A percentile compares a stretch with the other conserved stretches of the same genome.
These are phyloP conservation scores for Holacanthus passer DNA, from an alignment of 2,113 vertebrate genomes.

Conservation along the genomic window DNA sequence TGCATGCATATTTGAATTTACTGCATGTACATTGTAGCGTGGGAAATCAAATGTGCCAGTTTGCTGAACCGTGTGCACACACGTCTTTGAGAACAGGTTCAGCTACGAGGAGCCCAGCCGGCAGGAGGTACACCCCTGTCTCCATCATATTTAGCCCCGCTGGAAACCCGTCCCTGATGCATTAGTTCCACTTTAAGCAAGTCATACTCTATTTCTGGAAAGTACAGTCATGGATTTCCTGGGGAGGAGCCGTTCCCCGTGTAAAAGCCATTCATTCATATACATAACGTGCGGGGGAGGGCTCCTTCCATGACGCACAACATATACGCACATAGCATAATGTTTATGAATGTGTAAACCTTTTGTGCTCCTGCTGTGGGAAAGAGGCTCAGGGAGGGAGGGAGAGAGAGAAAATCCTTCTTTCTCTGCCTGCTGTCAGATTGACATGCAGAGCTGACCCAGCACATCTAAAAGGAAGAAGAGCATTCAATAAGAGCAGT, in stretches of 20 bases:
- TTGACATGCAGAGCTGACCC: conserved; percentile 39
- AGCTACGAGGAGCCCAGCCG: not conserved
- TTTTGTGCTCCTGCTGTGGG: conserved; percentile 57
- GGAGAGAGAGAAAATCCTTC: not conserved
- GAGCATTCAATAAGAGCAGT: conserved; percentile 3
- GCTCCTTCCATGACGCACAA: conserved; percentile 77
- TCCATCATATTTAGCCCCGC: conserved; percentile 43
- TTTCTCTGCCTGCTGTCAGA: conserved; percentile 14
- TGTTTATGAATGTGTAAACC: conserved; percentile 74
- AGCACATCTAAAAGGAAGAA: conserved; percentile 37
- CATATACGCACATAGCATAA: conserved; percentile 65
- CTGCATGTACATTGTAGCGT: conserved; percentile 32
- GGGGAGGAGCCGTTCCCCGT: conserved; percentile 56
- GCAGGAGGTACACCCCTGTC: conserved; percentile 34
- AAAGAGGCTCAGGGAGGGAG: not conserved
- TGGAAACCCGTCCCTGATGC: conserved; percentile 69
- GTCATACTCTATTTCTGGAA: conserved; percentile 79
- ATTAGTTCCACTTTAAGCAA: conserved; percentile 72
- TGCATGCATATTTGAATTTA: conserved; percentile 15
- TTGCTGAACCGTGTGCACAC: conserved; percentile 13
- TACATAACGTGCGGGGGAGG: conserved; percentile 58
- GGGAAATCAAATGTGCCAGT: conserved; percentile 35
- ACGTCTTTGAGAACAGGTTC: conserved; percentile 43
- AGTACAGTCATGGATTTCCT: conserved; percentile 71
- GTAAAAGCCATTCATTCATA: conserved; percentile 78